Percentiles rank a stretch among this genome's conserved stretches.
Conservation (phyloP, 1,140 invertebrate species). For the Olivierus martensii region DNA sequence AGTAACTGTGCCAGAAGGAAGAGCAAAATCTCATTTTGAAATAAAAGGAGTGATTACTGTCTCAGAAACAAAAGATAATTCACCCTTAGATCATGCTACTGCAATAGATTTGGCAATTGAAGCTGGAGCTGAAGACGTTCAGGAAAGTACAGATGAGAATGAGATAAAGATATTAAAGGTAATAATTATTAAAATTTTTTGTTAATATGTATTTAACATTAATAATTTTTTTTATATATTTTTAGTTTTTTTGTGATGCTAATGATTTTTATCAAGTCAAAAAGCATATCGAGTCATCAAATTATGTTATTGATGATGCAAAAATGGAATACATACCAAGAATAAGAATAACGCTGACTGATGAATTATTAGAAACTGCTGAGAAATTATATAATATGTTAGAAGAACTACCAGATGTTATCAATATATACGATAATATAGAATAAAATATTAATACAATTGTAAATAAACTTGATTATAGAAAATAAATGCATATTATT, state of each 20-base stretch:
- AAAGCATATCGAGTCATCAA: slow-evolving; percentile 14
- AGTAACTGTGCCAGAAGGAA: neutral
- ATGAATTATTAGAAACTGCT: slow-evolving; percentile 29
- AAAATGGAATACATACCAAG: slow-evolving; percentile 35
- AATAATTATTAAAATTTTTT: too few species aligned
- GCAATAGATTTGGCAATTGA: slow-evolving; percentile 20
- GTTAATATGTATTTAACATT: slow-evolving; percentile 22
- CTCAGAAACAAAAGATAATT: neutral
- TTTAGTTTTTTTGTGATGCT: slow-evolving; percentile 16
- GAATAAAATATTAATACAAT: too few species aligned
- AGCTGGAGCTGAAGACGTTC: slow-evolving; percentile 23
- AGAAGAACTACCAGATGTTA: slow-evolving; percentile 32
- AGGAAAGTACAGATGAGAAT: slow-evolving; percentile 13
- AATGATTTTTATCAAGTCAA: slow-evolving; percentile 15
- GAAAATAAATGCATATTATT: too few species aligned
- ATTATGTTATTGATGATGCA: slow-evolving; percentile 17
- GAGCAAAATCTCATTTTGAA: slow-evolving; percentile 10
- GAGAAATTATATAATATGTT: slow-evolving; percentile 32
- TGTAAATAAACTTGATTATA: too few species aligned
- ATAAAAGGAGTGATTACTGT: slow-evolving; percentile 16
- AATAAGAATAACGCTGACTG: slow-evolving; percentile 27
- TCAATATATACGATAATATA: slow-evolving; percentile 38
- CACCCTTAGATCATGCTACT: slow-evolving; percentile 8
- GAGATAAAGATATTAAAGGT: slow-evolving; percentile 14
- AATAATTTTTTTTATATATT: neutral